Base-by-base conservation (phyloP, 2,113 vertebrate genomes). In the Sylvia atricapilla region DNA sequence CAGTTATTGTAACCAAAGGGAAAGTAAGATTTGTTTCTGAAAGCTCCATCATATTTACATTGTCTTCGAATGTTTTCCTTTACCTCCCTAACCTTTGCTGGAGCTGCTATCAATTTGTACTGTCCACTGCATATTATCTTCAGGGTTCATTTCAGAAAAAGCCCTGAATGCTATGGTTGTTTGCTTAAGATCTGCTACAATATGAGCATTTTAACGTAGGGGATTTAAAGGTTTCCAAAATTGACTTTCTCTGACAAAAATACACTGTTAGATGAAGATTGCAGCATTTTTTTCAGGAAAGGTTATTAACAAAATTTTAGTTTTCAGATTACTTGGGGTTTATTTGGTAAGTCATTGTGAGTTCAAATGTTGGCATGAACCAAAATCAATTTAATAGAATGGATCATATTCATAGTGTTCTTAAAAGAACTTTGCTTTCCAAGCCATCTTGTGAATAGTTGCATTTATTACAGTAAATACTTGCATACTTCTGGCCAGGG, bases 21-120 rank as follows among this genome's bases (percentile, higher is more conserved):
- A 93, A 94, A 84, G 25, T 10, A 81, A 89, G 64, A 70, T 77
- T 90, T 59, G 6, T 50, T 64, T 88, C 64, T 73, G 69, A 82
- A 84, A 93, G 47, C 56, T 84, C 30, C 27, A 37, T 70, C 41
- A 28, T 66, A 39, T 91, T 83, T 88, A 68, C 13, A 15, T 35
- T 49, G 24, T 58, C 49, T 74, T 88, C 46, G 58, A 53, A 58
- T 12, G 8, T 9, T 64, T 95, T 73, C 15, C 25, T 69, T 90
- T 74, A 49, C 47, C 27, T 68, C 24, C 35, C 72, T n/a, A 74
- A 49, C 13, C 28, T 94, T 74, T 72, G 43, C 64, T 77, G 60
- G 17, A 89, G 28, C 28, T 72, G n/a, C 46, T 41, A 55, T 60
- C 13, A 15, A 25, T 88, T 43, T 69, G 15, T 35, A 27, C 15